phyloP scores from a whole-genome alignment of 2,113 vertebrate species.

The Meriones unguiculatus region DNA sequence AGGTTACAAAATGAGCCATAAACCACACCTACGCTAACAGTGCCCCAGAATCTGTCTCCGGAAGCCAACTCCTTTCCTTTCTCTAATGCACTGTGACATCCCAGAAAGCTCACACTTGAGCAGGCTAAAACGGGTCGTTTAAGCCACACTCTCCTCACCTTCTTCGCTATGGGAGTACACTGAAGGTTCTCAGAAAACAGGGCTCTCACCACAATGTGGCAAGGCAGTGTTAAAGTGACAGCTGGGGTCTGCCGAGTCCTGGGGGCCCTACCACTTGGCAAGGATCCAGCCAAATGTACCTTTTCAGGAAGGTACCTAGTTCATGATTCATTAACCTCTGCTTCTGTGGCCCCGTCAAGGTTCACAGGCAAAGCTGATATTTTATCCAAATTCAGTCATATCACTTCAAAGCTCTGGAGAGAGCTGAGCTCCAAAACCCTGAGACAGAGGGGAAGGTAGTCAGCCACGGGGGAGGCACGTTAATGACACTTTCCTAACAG shows the following conservation, averaged over 20 bases:
- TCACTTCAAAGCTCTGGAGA: rapidly evolving
- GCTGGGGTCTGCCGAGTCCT: neutral
- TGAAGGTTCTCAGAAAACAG: rapidly evolving
- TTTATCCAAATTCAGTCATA: neutral
- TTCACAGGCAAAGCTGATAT: rapidly evolving
- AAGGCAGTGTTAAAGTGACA: rapidly evolving
- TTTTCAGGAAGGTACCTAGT: neutral
- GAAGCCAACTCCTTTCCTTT: neutral
- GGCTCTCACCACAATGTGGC: neutral
- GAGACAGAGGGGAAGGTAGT: neutral
- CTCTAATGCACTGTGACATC: neutral
- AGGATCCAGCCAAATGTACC: rapidly evolving
- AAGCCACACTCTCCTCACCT: rapidly evolving
- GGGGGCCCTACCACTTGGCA: neutral
- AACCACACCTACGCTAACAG: rapidly evolving
- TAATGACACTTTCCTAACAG: neutral
- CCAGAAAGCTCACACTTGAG: neutral
- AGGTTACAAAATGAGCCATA: no score
- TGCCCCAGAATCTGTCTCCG: neutral
- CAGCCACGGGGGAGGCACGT: neutral
- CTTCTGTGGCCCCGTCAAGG: neutral
- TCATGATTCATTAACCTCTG: rapidly evolving
- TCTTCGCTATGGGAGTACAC: no score
- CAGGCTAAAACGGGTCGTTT: neutral
- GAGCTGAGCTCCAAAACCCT: neutral